Base-by-base conservation (phyloP, 1,140 invertebrate genomes). In the Microplitis mediator region DNA sequence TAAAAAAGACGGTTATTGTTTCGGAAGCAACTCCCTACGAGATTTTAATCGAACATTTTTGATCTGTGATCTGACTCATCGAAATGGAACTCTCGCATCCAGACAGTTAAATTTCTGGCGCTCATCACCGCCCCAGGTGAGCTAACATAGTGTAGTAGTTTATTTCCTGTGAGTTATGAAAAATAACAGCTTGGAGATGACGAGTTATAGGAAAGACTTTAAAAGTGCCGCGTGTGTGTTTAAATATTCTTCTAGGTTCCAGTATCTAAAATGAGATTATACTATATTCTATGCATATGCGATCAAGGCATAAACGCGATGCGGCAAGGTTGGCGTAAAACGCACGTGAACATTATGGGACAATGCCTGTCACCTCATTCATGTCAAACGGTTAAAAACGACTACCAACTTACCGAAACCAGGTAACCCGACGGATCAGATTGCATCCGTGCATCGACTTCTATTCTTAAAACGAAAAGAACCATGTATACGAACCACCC, bases 321-420 rank as follows among this genome's bases (percentile, higher is more conserved):
- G 14, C 54, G 36, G 23, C 23, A 51, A 73, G 69, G 39, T 60
- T 36, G 45, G 61, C 51, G 62, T 71, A 66, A 58, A 73, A 75
- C 75, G 78, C 69, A 81, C 77, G 80, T 79, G 80, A 82, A 80
- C 79, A 51, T 78, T 74, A 74, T 69, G 74, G 82, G 80, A 85
- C 82, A 85, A 85, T 85, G 75, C 71, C 80, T 84, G 84, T 85
- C 84, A 83, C 81, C 81, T 84, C 79, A 85, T 84, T 85, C 84
- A 85, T 74, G 81, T 84, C 82, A 84, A 82, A 74, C 75, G 66
- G 75, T 76, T 64, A 64, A 66, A 71, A 74, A 81, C 71, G 80
- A 82, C 80, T 83, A 84, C 82, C 77, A 79, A 83, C 78, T 84
- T 56, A 74, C 39, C 35, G 69, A 69, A 68, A 62, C 56, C 56